A percentile compares a stretch with the other conserved stretches of the same genome.
Evolutionary conservation across 2,797 vertebrate species (phyloP).

Genomic region (Choloepus didactylus): DNA sequence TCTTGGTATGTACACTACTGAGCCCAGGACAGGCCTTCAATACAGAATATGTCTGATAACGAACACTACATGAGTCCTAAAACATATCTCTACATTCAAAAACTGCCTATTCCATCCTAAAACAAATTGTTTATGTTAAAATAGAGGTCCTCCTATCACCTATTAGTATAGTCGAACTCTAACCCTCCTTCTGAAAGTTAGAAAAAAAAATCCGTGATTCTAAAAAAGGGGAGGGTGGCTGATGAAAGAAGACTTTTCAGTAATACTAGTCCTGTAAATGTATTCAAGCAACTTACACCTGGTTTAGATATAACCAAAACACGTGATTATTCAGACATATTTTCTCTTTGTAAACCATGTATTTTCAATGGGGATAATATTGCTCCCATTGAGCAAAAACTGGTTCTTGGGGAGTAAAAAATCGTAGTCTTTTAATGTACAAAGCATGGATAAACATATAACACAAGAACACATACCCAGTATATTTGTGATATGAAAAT

Average conservation of each 20-base stretch:
- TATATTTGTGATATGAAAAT: background rate
- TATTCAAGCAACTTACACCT: background rate
- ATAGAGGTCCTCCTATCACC: background rate
- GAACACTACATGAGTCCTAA: background rate
- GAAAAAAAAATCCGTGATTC: background rate
- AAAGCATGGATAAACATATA: background rate
- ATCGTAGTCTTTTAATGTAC: background rate
- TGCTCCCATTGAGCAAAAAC: background rate
- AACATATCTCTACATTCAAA: background rate
- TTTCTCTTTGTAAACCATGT: background rate
- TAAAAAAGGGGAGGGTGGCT: background rate
- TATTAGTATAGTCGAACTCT: constrained; percentile 21
- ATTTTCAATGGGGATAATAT: background rate
- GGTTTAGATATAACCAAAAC: background rate
- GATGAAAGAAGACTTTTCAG: background rate
- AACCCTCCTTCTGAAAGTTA: background rate
- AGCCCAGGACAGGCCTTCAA: background rate
- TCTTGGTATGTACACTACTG: background rate
- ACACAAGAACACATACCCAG: background rate
- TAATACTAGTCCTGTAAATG: background rate
- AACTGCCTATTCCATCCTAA: background rate
- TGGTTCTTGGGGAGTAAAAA: background rate
- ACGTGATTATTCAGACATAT: background rate
- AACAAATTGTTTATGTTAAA: background rate
- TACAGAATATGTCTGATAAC: background rate